A percentile compares a stretch with the other conserved stretches of the same genome.
Evolutionary conservation across 2,797 vertebrate genomes (phyloP).

Genomic region (Microctenopoma lineatum): DNA sequence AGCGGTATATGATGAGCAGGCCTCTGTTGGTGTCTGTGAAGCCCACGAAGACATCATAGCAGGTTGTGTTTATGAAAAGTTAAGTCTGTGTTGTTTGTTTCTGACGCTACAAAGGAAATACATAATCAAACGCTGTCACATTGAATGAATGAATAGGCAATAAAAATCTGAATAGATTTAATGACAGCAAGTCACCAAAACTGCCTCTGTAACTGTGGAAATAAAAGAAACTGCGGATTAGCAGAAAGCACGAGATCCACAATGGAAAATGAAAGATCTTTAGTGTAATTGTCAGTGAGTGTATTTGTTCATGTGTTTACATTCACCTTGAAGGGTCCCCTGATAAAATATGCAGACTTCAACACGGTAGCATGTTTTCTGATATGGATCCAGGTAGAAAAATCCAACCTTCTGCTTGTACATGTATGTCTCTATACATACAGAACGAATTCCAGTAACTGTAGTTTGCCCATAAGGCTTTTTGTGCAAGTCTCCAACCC

Average conservation of each 20-base stretch:
- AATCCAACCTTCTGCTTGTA: background rate
- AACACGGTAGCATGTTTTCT: background rate
- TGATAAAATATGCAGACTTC: background rate
- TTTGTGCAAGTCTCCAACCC: conserved; percentile 19
- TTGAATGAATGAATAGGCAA: background rate
- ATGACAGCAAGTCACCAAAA: background rate
- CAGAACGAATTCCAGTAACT: conserved; percentile 12
- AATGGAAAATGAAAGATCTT: no score
- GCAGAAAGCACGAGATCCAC: conserved; percentile 4
- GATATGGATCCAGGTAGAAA: background rate
- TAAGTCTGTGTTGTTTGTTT: background rate
- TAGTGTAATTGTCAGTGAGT: no score
- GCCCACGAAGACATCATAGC: background rate
- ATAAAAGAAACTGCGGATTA: background rate
- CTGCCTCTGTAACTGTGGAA: no score
- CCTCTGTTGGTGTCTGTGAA: background rate
- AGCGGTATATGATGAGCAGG: background rate
- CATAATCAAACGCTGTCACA: background rate
- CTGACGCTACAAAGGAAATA: background rate
- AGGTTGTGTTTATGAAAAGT: conserved; percentile 13
- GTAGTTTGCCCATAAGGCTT: conserved; percentile 28
- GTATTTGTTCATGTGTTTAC: background rate
- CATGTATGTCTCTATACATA: background rate
- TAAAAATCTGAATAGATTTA: background rate
- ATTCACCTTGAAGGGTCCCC: background rate